Evolutionary conservation across 2,888 invertebrate genomes (phyloP).

Genomic region (Poecilus cupreus): DNA sequence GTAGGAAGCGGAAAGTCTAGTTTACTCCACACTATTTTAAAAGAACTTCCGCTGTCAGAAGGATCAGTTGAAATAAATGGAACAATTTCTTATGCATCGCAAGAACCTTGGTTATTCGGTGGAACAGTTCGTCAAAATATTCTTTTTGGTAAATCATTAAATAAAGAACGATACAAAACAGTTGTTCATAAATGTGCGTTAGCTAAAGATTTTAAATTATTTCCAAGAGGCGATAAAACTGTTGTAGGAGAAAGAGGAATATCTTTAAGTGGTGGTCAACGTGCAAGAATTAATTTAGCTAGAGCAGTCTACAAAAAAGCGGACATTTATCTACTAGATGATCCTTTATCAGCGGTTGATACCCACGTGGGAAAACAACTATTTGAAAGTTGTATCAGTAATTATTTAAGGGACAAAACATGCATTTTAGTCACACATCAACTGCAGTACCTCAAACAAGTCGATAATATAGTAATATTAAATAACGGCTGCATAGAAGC

Average conservation of each 20-base stretch:
- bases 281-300: slow-evolving; percentile 87
- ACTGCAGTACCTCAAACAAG: slow-evolving; percentile 75
- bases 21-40: slow-evolving; percentile 72
- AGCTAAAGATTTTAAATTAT: slow-evolving; percentile 81
- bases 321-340: slow-evolving; percentile 87
- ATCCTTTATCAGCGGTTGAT: slow-evolving; percentile 89
- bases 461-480: slow-evolving; percentile 70
- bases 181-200: slow-evolving; percentile 81
- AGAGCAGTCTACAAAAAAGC: slow-evolving; percentile 85
- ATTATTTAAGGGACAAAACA: slow-evolving; percentile 76
- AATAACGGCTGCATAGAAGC: slow-evolving; percentile 73
- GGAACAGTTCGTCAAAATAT: slow-evolving; percentile 85
- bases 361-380: slow-evolving; percentile 83
- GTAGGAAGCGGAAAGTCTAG: slow-evolving; percentile 82
- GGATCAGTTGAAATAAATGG: slow-evolving; percentile 74
- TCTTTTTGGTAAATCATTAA: slow-evolving; percentile 81
- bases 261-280: slow-evolving; percentile 89
- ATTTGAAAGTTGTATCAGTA: slow-evolving; percentile 83
- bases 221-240: slow-evolving; percentile 85
- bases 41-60: slow-evolving; percentile 72
- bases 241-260: slow-evolving; percentile 89
- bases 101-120: slow-evolving; percentile 80
- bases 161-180: slow-evolving; percentile 76
- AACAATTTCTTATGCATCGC: slow-evolving; percentile 76
- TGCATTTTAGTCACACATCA: slow-evolving; percentile 83